A percentile compares a stretch with the other conserved stretches of the same genome.
Conservation (phyloP, 2,797 vertebrate species). For the Myiotriccus ornatus region DNA sequence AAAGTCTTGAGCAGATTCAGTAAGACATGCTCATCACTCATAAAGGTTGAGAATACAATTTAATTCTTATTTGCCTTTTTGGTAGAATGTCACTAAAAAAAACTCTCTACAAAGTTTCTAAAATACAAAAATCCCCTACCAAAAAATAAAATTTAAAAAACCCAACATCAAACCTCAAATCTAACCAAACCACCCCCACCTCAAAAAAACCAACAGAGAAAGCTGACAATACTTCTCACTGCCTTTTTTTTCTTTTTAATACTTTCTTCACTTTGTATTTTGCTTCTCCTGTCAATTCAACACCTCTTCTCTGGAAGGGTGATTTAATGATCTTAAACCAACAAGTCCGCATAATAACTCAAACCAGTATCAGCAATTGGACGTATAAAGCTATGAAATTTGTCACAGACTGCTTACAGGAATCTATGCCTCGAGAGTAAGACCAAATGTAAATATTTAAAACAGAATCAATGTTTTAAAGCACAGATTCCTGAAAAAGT, state of each 20-base stretch:
- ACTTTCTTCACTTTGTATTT: neutral
- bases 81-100: neutral
- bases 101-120: neutral
- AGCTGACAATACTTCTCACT: neutral
- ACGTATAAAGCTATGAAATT: neutral
- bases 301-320: neutral
- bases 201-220: neutral
- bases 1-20: neutral
- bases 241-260: neutral
- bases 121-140: neutral
- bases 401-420: neutral
- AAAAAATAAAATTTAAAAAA: neutral
- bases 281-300: neutral
- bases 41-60: neutral
- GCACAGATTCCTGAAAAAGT: neutral
- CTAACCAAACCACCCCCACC: neutral
- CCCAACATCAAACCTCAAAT: neutral
- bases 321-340: neutral
- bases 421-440: neutral
- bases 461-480: neutral
- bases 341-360: neutral
- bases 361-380: neutral
- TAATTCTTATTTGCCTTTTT: neutral
- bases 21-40: neutral
- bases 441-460: constrained; percentile 26